Evolutionary conservation across 2,797 vertebrate species (phyloP), one percentile per base, ranked within the genome.

Genomic region (Etheostoma perlongum): DNA sequence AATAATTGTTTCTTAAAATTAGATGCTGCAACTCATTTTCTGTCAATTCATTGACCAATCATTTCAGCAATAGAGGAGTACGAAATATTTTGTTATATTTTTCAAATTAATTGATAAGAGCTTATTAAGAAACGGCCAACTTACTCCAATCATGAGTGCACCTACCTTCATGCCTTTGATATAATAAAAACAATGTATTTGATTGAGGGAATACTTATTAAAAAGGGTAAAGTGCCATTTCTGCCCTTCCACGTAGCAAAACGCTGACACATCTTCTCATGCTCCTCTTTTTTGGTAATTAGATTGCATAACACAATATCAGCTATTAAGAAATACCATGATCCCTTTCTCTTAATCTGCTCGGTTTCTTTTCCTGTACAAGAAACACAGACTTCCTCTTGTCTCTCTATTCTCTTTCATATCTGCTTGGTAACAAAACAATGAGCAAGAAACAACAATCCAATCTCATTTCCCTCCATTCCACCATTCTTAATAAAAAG

Each of bases 251-350:
- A 4, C 7, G 1, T 2, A 12, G 18, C 13, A 79, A 78, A 80
- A 65, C 57, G 74, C 84, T 80, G 85, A 89, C 76, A 79, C 69
- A 69, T 68, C 27, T 36, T 67, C 5, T 18, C 25, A 66, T 11
- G 0, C 7, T 70, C 18, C 8, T 23, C 33, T 52, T 61, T 54
- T 40, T 25, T 53, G 18, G 36, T 49, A 67, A 61, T 61, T 55
- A 13, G 59, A 77, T 70, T 89, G 40, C 70, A 62, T 64, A 67
- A 85, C 63, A 58, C 19, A 62, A 53, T 13, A 58, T 36, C n/a
- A 75, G 58, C 79, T 82, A 67, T 78, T 68, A 52, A 72, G 59
- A 65, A 78, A 87, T 46, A 21, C 30, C 23, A 68, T 40, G 12
- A 54, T 40, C 52, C 42, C 4, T 54, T 69, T 74, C 47, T 48